A percentile compares a stretch with the other conserved stretches of the same genome.
Conservation (phyloP, 2,888 invertebrate genomes). For the Anaspis maculata region DNA sequence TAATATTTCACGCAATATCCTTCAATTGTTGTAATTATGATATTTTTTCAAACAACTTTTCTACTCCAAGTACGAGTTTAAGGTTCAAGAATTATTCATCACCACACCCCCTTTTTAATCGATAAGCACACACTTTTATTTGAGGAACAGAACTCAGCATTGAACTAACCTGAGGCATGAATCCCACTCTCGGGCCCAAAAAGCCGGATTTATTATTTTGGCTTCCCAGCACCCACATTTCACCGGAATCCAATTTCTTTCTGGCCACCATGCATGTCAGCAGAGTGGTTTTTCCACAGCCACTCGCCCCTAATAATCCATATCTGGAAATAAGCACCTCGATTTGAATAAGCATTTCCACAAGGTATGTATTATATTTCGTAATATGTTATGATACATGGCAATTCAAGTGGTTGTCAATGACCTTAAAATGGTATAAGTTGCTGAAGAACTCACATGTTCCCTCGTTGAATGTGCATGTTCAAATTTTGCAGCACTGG, state of each 20-base stretch:
- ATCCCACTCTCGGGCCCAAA: conserved; percentile 83
- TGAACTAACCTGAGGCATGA: conserved; percentile 34
- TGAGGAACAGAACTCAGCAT: no score
- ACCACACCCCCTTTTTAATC: no score
- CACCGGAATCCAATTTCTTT: conserved; percentile 68
- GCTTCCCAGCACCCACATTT: conserved; percentile 78
- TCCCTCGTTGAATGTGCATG: conserved; percentile 66
- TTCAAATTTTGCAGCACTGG: conserved; percentile 59
- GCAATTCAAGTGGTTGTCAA: no score
- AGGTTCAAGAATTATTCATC: no score
- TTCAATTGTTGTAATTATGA: no score
- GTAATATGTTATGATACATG: no score
- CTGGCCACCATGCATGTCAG: conserved; percentile 80
- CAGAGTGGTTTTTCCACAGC: conserved; percentile 85
- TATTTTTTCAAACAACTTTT: no score
- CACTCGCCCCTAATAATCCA: conserved; percentile 81
- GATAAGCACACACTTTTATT: no score
- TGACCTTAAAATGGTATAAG: not conserved
- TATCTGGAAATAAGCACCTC: conserved; percentile 54
- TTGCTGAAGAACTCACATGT: conserved; percentile 62
- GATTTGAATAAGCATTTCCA: no score
- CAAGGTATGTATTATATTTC: no score
- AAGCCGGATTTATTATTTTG: conserved; percentile 72
- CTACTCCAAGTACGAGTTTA: no score
- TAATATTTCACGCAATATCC: no score